These are phyloP conservation scores for Sipha maydis DNA, from an alignment of 2,888 invertebrate species.

Conservation along the genomic window DNA sequence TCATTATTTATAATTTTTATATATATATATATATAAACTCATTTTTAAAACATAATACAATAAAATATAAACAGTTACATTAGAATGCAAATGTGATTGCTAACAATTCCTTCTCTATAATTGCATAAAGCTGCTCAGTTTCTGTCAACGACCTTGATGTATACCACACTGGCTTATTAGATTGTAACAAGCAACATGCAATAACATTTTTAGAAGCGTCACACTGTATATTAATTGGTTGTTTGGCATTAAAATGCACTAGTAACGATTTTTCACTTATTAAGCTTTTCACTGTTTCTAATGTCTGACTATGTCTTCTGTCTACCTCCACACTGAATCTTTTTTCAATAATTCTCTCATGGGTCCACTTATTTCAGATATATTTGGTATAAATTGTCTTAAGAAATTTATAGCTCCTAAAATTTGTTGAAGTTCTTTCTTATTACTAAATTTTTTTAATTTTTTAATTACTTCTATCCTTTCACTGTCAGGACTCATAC, in stretches of 20 bases:
- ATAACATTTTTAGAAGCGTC: slow-evolving; percentile 49
- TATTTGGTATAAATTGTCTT: slow-evolving; percentile 63
- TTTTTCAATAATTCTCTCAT: too few species aligned
- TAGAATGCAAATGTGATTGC: slow-evolving; percentile 8
- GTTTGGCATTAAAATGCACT: slow-evolving; percentile 59
- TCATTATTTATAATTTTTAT: too few species aligned
- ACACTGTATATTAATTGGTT: slow-evolving; percentile 43
- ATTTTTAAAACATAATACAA: too few species aligned
- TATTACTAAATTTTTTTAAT: too few species aligned
- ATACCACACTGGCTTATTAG: slow-evolving; percentile 38
- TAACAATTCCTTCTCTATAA: slow-evolving; percentile 47
- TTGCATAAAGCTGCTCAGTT: slow-evolving; percentile 32
- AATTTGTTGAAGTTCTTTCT: slow-evolving; percentile 16
- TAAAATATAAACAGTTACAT: too few species aligned
- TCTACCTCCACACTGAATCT: slow-evolving; percentile 60
- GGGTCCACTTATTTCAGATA: slow-evolving; percentile 62
- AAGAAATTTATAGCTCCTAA: slow-evolving; percentile 64
- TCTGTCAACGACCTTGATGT: slow-evolving; percentile 27
- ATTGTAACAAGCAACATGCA: slow-evolving; percentile 24
- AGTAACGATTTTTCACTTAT: slow-evolving; percentile 62
- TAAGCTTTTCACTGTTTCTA: slow-evolving; percentile 61
- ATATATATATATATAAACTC: too few species aligned
- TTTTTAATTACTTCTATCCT: too few species aligned
- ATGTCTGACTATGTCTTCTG: slow-evolving; percentile 39
- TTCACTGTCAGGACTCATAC: too few species aligned